Base-by-base conservation (phyloP, 2,888 invertebrate species). In the Phaonia tiefii region DNA sequence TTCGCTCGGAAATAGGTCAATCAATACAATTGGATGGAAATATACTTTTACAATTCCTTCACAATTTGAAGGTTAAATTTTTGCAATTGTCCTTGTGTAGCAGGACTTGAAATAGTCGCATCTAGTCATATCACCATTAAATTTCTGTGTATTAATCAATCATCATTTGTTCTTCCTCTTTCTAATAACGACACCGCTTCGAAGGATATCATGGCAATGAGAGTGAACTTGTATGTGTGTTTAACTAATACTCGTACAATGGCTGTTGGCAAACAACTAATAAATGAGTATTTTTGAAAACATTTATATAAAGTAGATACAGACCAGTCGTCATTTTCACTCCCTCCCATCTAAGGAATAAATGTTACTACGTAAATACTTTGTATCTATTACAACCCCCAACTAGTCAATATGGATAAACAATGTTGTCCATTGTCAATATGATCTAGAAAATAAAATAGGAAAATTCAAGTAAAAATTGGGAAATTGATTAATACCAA, bases 381-480 rank as follows among this genome's bases (percentile, higher is more conserved):
- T n/a, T n/a, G 10, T 58, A 17, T 60, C 46, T 58, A 60, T 74
- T 71, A 60, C 60, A 37, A 39, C 0, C 39, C 60, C 5, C 17
- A 10, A 17, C 37, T n/a, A n/a, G n/a, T n/a, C n/a, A n/a, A 31
- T 3, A 31, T 8, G 31, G 31, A 31, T 8, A 31, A 3, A 63
- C 39, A 13, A 42, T 42, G 42, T 1, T 60, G 26, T 54, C 60
- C 42, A 63, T 72, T 72, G 69, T 20, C 63, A 71, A 44, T 22
- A 72, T 81, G 75, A 78, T 75, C 77, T 63, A 78, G 67, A 81
- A 73, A 76, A n/a, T n/a, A n/a, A n/a, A n/a, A n/a, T 11, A 58
- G 15, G 4, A 71, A 31, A 60, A 10, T 22, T 20, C 42, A 17
- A 42, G 20, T 63, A 22, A 22, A 2, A 37, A 37, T 67, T 67